These are phyloP conservation scores for Diarsia brunnea DNA, from an alignment of 2,888 invertebrate genomes.

Conservation along the genomic window DNA sequence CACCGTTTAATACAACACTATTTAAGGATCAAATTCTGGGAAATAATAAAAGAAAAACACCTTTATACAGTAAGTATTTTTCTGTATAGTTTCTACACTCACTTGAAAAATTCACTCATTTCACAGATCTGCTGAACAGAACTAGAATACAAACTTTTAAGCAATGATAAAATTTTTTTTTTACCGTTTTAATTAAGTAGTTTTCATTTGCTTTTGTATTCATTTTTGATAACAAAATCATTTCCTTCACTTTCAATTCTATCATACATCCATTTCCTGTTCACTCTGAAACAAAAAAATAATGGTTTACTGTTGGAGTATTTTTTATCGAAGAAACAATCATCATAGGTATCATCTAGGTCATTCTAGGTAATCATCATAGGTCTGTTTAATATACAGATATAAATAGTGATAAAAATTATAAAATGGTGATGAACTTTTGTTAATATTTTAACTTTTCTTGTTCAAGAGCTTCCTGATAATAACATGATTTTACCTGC, in stretches of 20 bases:
- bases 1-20: too few relatives aligned
- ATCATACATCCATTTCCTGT: conserved; percentile 95
- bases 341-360: too few relatives aligned
- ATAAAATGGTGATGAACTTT: neutral
- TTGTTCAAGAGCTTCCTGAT: neutral
- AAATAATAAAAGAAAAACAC: neutral
- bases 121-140: conserved; percentile 96
- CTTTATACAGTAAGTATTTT: neutral
- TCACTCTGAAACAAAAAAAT: conserved; percentile 88
- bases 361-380: too few relatives aligned
- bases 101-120: conserved; percentile 78
- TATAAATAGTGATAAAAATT: too few relatives aligned
- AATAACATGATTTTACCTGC: conserved; percentile 89
- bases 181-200: conserved; percentile 14
- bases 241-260: conserved; percentile 95
- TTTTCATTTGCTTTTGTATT: conserved; percentile 81
- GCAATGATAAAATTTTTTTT: conserved; percentile 70
- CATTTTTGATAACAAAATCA: conserved; percentile 92
- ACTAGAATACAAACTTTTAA: conserved; percentile 92
- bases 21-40: neutral
- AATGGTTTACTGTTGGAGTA: neutral
- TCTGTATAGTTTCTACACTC: neutral
- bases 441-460: neutral
- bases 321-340: neutral
- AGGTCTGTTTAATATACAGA: neutral